Evolutionary conservation across 92 coral and sea anemone species (phyloP), one percentile per base, ranked within the genome.

Genomic region (Pocillopora meandrina): DNA sequence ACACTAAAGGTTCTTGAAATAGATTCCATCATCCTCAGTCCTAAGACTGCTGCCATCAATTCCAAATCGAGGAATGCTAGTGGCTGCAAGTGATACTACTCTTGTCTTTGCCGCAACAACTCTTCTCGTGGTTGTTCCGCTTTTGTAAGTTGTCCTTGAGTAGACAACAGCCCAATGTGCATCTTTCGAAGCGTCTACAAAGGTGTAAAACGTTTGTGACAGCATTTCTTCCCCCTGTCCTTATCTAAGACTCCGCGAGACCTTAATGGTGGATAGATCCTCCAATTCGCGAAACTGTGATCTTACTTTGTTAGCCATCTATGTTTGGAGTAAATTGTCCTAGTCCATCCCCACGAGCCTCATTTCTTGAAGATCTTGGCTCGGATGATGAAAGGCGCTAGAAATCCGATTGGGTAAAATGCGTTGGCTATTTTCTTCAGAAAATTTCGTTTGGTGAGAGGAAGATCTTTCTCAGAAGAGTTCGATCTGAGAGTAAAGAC

Each of bases 151-250:
- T 63, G 69, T 69, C 83, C 85, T 82, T 18, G 82, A 68, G 79
- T 85, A 88, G 67, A 85, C 90, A 72, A 90, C 93, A 64, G 92
- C 89, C 62, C 87, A 87, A 80, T 87, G 86, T 49, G 92, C 91
- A 61, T 89, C 91, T 78, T 87, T 89, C 16, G 93, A 90, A 1
- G 90, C 86, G 55, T 92, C 93, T 52, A 88, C 84, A 80, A 93
- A 87, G 33, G 92, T 87, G 71, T 93, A 93, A 12, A 90, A 74
- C 5, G 84, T 87, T 63, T 80, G 75, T 67, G 87, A 87, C 11
- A 59, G 52, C 72, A 76, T 34, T 15, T 74, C 87, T 76, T 81
- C 35, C 18, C 68, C 83, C 66, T 56, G 87, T 12, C 83, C 88
- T 6, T 71, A 61, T 20, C 72, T 74, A 65, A 89, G 76, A 82